phyloP scores from a whole-genome alignment of 2,113 vertebrate genomes.

The Melanerpes formicivorus region DNA sequence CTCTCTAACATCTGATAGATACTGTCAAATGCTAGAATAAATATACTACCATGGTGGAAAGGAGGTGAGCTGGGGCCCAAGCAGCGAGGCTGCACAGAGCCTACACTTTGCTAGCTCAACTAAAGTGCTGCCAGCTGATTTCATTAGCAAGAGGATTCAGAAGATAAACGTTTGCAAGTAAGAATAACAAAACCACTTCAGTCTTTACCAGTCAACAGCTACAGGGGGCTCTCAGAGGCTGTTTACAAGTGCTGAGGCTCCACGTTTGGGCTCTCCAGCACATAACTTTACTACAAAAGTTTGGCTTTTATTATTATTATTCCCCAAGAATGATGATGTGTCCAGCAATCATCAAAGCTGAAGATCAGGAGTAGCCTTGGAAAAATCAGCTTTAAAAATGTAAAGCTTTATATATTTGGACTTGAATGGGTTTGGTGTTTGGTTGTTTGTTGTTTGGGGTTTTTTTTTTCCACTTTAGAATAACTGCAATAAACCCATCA shows the following conservation, averaged over 20 bases:
- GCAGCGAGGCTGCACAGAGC: background rate
- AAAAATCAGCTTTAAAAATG: background rate
- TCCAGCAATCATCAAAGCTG: background rate
- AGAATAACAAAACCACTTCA: slow-evolving; percentile 28
- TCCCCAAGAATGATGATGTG: background rate
- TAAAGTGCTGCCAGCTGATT: slow-evolving; percentile 27
- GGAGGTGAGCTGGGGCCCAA: background rate
- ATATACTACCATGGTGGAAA: background rate
- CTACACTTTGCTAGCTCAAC: background rate
- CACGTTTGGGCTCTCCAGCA: background rate
- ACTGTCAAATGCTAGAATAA: slow-evolving; percentile 51
- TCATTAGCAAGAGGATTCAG: slow-evolving; percentile 14
- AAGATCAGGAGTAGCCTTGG: background rate
- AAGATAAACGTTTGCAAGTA: slow-evolving; percentile 32
- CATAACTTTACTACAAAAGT: background rate
- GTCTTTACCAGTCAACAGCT: slow-evolving; percentile 1
- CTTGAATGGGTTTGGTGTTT: background rate
- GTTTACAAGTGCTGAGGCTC: background rate
- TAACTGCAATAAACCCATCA: background rate
- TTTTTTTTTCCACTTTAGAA: background rate
- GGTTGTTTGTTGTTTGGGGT: background rate
- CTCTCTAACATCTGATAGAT: slow-evolving; percentile 65
- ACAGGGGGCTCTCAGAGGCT: slow-evolving; percentile 39
- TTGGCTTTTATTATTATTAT: background rate
- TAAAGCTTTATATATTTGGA: background rate